Conservation (phyloP, 2,113 vertebrate species). For the Sylvicapra grimmia region DNA sequence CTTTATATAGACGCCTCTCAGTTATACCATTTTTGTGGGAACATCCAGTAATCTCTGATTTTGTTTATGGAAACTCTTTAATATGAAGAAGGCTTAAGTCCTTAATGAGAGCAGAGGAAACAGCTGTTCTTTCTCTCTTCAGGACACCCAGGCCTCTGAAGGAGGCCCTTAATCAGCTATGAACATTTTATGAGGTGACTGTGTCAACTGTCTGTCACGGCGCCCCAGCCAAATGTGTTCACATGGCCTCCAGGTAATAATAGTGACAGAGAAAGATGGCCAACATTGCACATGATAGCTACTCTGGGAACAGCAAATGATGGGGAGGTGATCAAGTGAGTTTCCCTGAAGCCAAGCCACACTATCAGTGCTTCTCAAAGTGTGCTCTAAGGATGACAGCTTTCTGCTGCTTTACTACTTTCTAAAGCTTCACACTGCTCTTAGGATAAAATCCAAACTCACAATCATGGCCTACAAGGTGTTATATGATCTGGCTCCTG, state of each 20-base stretch:
- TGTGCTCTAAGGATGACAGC: background rate
- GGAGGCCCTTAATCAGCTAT: background rate
- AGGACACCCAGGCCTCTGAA: background rate
- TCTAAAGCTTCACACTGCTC: background rate
- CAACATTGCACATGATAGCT: background rate
- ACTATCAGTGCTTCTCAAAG: background rate
- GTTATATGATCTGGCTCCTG: background rate
- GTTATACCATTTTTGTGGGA: constrained; percentile 67
- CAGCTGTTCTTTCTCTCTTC: constrained; percentile 66
- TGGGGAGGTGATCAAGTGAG: background rate
- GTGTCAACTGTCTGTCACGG: background rate
- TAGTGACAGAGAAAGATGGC: background rate
- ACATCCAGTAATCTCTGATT: constrained; percentile 68
- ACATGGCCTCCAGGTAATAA: background rate
- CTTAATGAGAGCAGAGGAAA: constrained; percentile 59
- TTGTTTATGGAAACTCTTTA: constrained; percentile 74
- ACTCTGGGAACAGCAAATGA: background rate
- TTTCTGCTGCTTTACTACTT: background rate
- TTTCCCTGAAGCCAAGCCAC: background rate
- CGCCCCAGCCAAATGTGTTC: background rate
- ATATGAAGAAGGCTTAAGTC: constrained; percentile 70
- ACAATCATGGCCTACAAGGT: background rate
- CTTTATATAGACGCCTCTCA: background rate
- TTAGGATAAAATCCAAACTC: background rate
- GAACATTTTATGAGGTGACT: background rate